These are phyloP conservation scores for Heterochromis multidens DNA, from an alignment of 2,113 vertebrate species.

Conservation along the genomic window DNA sequence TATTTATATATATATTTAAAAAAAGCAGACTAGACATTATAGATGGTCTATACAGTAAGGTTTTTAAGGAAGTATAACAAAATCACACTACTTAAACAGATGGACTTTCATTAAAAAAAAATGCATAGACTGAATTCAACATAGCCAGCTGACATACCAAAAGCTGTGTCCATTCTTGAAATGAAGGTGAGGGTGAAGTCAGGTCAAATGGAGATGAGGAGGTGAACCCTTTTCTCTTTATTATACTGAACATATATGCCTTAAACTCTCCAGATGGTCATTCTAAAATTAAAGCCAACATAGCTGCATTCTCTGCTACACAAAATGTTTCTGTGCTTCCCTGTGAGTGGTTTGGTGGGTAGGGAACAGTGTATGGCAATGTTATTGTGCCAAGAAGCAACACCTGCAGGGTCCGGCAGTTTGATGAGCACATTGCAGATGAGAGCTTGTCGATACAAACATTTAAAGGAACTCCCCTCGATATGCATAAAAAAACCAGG, in stretches of 20 bases:
- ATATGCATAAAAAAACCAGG: background rate
- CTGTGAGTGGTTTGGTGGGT: background rate
- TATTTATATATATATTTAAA: no score
- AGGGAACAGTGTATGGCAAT: background rate
- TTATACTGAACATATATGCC: background rate
- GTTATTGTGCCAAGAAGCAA: background rate
- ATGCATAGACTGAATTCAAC: background rate
- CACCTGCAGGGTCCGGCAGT: background rate
- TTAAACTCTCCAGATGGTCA: background rate
- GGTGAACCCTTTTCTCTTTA: background rate
- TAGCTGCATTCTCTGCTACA: no score
- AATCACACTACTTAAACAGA: no score
- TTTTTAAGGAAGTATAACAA: background rate
- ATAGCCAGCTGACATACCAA: background rate
- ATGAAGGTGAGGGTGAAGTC: background rate
- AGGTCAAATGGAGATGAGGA: background rate
- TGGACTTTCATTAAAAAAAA: no score
- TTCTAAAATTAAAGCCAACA: background rate
- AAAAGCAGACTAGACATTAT: background rate
- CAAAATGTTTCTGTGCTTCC: no score
- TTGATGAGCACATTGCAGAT: background rate
- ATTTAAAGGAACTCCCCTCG: background rate
- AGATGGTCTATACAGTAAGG: background rate
- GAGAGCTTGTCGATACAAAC: background rate
- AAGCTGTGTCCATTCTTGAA: background rate